Evolutionary conservation across 2,113 vertebrate species (phyloP).

Genomic region (Abramis brama): DNA sequence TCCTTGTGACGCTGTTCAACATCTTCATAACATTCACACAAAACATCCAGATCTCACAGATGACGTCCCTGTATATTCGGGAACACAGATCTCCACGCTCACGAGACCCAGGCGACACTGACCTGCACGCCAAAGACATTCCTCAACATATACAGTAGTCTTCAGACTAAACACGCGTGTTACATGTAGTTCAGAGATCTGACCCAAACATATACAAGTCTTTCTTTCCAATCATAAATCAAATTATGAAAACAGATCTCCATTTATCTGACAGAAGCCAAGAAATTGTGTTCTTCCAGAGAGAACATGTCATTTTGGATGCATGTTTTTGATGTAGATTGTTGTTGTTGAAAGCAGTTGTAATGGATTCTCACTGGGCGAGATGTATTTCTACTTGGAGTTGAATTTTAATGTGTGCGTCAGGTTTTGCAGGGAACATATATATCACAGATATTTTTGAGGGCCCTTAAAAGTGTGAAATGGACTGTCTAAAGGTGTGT

Average conservation of each 20-base stretch:
- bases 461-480: neutral
- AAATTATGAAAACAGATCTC: slow-evolving; percentile 49
- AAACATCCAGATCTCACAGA: slow-evolving; percentile 16
- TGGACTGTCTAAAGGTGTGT: no score
- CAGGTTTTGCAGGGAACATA: neutral
- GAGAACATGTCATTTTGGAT: neutral
- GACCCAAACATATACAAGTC: slow-evolving; percentile 58
- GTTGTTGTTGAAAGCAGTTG: slow-evolving; percentile 39
- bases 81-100: slow-evolving; percentile 42
- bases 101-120: slow-evolving; percentile 29
- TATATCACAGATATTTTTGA: neutral
- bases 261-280: slow-evolving; percentile 46
- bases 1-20: slow-evolving; percentile 32
- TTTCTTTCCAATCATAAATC: slow-evolving; percentile 56
- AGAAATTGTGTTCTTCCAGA: slow-evolving; percentile 26
- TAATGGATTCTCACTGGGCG: slow-evolving; percentile 45
- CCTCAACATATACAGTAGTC: slow-evolving; percentile 58
- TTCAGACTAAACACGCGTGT: slow-evolving; percentile 62
- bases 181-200: slow-evolving; percentile 50
- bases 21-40: slow-evolving; percentile 51
- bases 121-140: slow-evolving; percentile 43
- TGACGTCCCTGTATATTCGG: neutral
- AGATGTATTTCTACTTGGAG: neutral
- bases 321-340: slow-evolving; percentile 2
- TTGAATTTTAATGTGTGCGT: neutral